phyloP scores from a whole-genome alignment of 2,113 vertebrate species.

The Anhinga anhinga region DNA sequence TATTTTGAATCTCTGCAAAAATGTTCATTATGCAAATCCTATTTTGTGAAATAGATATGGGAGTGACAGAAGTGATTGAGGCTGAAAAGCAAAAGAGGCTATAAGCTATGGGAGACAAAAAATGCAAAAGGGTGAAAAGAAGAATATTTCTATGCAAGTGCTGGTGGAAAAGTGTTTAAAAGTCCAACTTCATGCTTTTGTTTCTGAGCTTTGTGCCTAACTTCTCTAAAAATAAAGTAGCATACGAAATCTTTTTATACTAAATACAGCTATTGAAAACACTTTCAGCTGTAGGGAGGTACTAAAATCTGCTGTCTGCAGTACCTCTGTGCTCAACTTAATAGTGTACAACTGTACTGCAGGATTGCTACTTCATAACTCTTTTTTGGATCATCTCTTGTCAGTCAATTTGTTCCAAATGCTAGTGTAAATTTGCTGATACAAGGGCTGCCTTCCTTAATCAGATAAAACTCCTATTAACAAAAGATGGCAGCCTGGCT shows the following conservation, averaged over 20 bases:
- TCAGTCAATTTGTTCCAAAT: slow-evolving; percentile 7
- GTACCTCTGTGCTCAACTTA: not conserved
- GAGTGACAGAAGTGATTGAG: not conserved
- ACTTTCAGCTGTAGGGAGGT: not conserved
- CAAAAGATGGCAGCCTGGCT: not conserved
- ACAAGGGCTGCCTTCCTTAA: slow-evolving; percentile 10
- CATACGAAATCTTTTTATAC: not conserved
- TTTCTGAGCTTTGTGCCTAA: not conserved
- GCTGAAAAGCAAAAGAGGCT: slow-evolving; percentile 16
- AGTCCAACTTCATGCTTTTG: not conserved
- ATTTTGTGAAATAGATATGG: slow-evolving; percentile 34
- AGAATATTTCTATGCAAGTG: not conserved
- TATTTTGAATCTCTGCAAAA: slow-evolving; percentile 46
- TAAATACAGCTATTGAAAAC: not conserved
- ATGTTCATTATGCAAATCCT: slow-evolving; percentile 62
- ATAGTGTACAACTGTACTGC: not conserved
- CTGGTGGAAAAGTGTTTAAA: not conserved
- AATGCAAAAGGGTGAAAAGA: not conserved
- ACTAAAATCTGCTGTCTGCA: not conserved
- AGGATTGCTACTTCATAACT: not conserved
- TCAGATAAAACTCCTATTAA: slow-evolving; percentile 25
- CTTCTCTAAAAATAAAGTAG: not conserved
- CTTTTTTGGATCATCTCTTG: not conserved
- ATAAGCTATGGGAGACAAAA: not conserved
- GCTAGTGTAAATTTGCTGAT: slow-evolving; percentile 14